Evolutionary conservation across 2,113 vertebrate species (phyloP).

Genomic region (Prietella phreatophila): DNA sequence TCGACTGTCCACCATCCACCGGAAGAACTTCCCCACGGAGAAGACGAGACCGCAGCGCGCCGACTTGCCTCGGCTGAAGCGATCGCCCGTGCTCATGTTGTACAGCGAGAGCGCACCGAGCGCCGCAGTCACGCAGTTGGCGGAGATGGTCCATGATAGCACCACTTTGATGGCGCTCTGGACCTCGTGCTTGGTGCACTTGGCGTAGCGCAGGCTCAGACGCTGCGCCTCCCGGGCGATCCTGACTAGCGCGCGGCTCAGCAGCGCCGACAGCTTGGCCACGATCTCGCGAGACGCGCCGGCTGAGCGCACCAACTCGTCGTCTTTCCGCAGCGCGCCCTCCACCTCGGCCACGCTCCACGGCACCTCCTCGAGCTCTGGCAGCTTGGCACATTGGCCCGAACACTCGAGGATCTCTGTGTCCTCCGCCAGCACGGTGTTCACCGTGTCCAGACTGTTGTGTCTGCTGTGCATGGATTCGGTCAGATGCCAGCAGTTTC

Average conservation of each 20-base stretch:
- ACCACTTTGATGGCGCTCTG: constrained; percentile 75
- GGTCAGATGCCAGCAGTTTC: constrained; percentile 92
- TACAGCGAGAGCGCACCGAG: constrained; percentile 76
- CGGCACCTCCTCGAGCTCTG: constrained; percentile 76
- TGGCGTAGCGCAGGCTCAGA: constrained; percentile 74
- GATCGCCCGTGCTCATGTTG: constrained; percentile 76
- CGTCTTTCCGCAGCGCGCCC: constrained; percentile 70
- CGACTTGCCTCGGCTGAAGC: constrained; percentile 72
- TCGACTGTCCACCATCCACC: constrained; percentile 79
- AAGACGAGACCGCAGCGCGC: constrained; percentile 73
- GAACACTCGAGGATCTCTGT: constrained; percentile 90
- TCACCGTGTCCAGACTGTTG: constrained; percentile 97
- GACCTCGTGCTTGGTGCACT: constrained; percentile 77
- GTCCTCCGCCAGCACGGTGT: constrained; percentile 84
- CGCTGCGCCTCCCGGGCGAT: constrained; percentile 77
- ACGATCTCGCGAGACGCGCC: constrained; percentile 76
- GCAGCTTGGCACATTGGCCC: constrained; percentile 80
- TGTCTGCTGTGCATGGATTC: constrained; percentile 97
- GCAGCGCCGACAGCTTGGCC: constrained; percentile 82
- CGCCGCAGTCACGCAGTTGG: constrained; percentile 74
- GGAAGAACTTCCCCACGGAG: constrained; percentile 78
- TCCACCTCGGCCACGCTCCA: constrained; percentile 77
- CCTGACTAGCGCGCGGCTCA: constrained; percentile 76
- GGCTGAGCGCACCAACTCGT: constrained; percentile 61
- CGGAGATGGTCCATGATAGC: constrained; percentile 77